phyloP scores from a whole-genome alignment of 2,113 vertebrate species.

The Apteryx owenii region DNA sequence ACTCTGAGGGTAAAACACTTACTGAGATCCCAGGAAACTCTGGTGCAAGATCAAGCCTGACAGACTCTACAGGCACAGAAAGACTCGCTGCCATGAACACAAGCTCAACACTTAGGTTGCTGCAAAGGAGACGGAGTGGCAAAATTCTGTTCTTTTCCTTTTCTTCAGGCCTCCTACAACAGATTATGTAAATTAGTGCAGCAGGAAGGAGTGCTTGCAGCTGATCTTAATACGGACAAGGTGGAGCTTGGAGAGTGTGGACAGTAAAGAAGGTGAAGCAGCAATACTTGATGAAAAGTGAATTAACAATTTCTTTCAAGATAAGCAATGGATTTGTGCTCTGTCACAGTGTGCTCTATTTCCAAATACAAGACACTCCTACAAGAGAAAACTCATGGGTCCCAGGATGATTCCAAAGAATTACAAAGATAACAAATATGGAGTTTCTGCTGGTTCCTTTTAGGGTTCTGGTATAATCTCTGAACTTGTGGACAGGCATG shows the following conservation, averaged over 20 bases:
- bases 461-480: neutral
- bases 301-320: neutral
- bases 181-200: neutral
- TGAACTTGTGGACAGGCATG: accelerated
- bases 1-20: neutral
- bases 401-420: neutral
- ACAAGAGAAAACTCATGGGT: neutral
- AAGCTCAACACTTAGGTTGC: neutral
- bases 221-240: neutral
- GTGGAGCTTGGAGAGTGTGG: neutral
- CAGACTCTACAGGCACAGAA: neutral
- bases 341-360: neutral
- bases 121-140: neutral
- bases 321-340: neutral
- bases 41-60: neutral
- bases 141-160: neutral
- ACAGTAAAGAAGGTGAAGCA: neutral
- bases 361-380: neutral
- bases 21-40: neutral
- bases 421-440: neutral
- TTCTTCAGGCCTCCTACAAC: neutral
- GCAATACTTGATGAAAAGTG: neutral
- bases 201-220: neutral
- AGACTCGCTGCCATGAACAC: neutral
- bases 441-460: neutral